Percentiles rank a stretch among this genome's conserved stretches.
Conservation (phyloP, 2,797 vertebrate species). For the Echeneis naucrates region DNA sequence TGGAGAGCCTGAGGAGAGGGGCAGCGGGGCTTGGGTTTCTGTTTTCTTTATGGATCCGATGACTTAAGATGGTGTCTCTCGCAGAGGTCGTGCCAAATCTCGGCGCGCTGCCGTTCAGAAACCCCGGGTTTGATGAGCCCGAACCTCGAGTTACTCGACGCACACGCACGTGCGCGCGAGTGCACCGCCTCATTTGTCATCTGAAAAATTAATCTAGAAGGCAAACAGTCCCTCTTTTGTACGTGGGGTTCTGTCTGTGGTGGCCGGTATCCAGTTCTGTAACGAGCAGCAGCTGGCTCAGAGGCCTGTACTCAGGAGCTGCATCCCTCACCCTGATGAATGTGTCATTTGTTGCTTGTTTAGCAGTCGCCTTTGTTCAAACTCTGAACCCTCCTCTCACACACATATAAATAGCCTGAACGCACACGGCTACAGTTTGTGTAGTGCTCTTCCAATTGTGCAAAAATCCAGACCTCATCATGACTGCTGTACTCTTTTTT, state of each 20-base stretch:
- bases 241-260: conserved; percentile 57
- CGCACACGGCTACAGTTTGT: conserved; percentile 29
- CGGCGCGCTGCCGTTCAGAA: conserved; percentile 39
- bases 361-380: conserved; percentile 72
- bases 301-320: conserved; percentile 72
- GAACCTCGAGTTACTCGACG: conserved; percentile 24
- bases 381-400: conserved; percentile 37
- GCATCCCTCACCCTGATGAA: conserved; percentile 77
- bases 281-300: conserved; percentile 82
- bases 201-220: conserved; percentile 76
- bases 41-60: conserved; percentile 78
- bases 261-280: conserved; percentile 77
- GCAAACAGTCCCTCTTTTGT: conserved; percentile 80
- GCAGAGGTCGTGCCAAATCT: conserved; percentile 45
- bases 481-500: conserved; percentile 27
- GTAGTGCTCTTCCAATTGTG: conserved; percentile 39
- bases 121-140: conserved; percentile 15
- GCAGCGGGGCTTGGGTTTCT: conserved; percentile 74
- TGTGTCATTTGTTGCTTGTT: conserved; percentile 81
- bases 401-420: conserved; percentile 23
- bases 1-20: conserved; percentile 58
- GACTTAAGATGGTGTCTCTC: conserved; percentile 72
- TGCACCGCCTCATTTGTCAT: conserved; percentile 74
- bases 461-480: conserved; percentile 35
- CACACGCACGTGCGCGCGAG: conserved; percentile 26